Evolutionary conservation across 2,797 vertebrate species (phyloP).

Genomic region (Trachurus trachurus): DNA sequence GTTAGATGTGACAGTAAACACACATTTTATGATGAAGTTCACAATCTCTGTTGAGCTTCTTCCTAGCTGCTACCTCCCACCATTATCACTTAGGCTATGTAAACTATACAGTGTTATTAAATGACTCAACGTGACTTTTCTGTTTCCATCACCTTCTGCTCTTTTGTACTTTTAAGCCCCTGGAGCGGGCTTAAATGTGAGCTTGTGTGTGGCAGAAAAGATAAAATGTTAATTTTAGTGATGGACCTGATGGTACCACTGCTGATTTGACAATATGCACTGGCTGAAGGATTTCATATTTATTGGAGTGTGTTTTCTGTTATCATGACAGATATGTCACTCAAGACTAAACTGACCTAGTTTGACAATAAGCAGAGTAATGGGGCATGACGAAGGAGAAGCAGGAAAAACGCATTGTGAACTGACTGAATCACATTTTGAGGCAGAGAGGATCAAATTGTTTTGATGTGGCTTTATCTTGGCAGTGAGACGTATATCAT

Average conservation of each 20-base stretch:
- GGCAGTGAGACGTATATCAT: not conserved
- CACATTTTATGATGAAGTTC: slow-evolving; percentile 19
- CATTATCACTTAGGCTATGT: slow-evolving; percentile 1
- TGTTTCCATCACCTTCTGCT: slow-evolving; percentile 21
- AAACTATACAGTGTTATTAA: not conserved
- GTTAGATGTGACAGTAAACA: not conserved
- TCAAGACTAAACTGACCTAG: not conserved
- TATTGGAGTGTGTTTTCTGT: not conserved
- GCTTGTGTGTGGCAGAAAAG: not conserved
- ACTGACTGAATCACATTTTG: slow-evolving; percentile 14
- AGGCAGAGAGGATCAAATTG: slow-evolving; percentile 23
- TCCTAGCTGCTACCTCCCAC: not conserved
- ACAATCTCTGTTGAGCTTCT: slow-evolving; percentile 12
- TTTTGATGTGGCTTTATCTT: slow-evolving; percentile 12
- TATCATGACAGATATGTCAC: slow-evolving; percentile 11
- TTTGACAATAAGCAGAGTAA: slow-evolving; percentile 14
- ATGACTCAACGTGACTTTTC: slow-evolving; percentile 6
- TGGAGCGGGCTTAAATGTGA: slow-evolving; percentile 12
- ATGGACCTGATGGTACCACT: slow-evolving; percentile 13
- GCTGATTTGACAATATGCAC: slow-evolving; percentile 2
- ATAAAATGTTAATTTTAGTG: slow-evolving; percentile 28
- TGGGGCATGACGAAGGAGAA: not conserved
- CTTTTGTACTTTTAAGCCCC: slow-evolving; percentile 15
- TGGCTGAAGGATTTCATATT: slow-evolving; percentile 10
- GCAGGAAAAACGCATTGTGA: slow-evolving; percentile 9